Evolutionary conservation across 1,140 invertebrate genomes (phyloP).

Genomic region (Teleogryllus occipitalis): DNA sequence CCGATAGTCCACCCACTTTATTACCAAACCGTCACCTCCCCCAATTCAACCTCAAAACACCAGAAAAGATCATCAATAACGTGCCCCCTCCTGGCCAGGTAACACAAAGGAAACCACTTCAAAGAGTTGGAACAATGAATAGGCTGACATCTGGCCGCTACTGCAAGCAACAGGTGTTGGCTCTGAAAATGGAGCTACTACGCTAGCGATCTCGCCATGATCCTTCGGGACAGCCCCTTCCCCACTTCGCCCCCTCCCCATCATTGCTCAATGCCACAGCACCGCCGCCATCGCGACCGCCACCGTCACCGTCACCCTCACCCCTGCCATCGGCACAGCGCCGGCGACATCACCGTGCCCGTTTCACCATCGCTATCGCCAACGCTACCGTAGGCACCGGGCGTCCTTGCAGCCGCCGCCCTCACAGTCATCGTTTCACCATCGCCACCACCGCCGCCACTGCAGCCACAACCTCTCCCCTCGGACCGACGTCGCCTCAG

Average conservation of each 20-base stretch:
- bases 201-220: background rate
- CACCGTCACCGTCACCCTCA: too few relatives aligned
- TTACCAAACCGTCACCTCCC: background rate
- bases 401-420: too few relatives aligned
- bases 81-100: background rate
- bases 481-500: too few relatives aligned
- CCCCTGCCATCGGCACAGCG: too few relatives aligned
- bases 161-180: background rate
- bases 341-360: too few relatives aligned
- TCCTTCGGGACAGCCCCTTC: background rate
- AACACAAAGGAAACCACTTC: conserved; percentile 4
- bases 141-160: background rate
- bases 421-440: too few relatives aligned
- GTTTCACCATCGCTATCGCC: too few relatives aligned
- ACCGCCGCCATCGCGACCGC: too few relatives aligned
- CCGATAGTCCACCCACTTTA: background rate
- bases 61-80: conserved; percentile 5
- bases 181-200: background rate
- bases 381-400: too few relatives aligned
- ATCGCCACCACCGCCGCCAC: too few relatives aligned
- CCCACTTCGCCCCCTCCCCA: background rate
- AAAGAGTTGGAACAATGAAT: conserved; percentile 5
- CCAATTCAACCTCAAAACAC: background rate
- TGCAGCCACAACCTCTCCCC: too few relatives aligned
- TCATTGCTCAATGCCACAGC: too few relatives aligned